Base-by-base conservation (phyloP, 2,888 invertebrate species). In the Litoditis marina region DNA sequence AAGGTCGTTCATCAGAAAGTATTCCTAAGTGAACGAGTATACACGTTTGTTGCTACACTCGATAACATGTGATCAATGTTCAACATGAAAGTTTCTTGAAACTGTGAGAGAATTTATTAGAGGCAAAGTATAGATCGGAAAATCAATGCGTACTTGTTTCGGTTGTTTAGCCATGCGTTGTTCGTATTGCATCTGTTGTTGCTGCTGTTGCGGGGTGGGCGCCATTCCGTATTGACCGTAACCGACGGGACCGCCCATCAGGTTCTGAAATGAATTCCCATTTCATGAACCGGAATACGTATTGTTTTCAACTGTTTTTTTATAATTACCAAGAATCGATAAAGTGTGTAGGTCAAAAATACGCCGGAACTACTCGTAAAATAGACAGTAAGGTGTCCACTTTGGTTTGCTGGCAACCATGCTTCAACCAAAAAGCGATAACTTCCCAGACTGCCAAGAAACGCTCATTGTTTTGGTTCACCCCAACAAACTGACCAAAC, bases 101-200 rank as follows among this genome's bases (percentile, higher is more conserved):
- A 49, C 30, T 16, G 13, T 5, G 25, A 49, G 25, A 54, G 8
- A 36, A 11, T 16, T 25, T 13, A 22, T 22, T 54, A 34, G n/a
- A 32, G 22, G 19, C 13, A 16, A 27, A 22, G 22, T 4, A 13
- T 16, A 49, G 28, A 49, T 4, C 19, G 49, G 28, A 30, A 2
- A 11, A 25, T 49, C 8, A n/a, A 39, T 5, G 19, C 27, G 8
- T 50, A 58, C 60, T 31, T 60, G 60, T 52, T 60, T 60, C 39
- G 60, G 34, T 28, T 30, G 52, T 32, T 60, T 60, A 19, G 28
- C 36, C 52, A 52, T 51, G 19, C 44, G 25, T 30, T 22, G 28
- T 16, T 58, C 58, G 49, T 49, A 60, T 44, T 44, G 44, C 5
- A 19, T 8, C 44, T 22, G 19, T 5, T 19, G 44, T 22, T 25